A percentile compares a stretch with the other conserved stretches of the same genome.
phyloP scores from a whole-genome alignment of 2,888 invertebrate genomes.

The Ectemnius cavifrons region DNA sequence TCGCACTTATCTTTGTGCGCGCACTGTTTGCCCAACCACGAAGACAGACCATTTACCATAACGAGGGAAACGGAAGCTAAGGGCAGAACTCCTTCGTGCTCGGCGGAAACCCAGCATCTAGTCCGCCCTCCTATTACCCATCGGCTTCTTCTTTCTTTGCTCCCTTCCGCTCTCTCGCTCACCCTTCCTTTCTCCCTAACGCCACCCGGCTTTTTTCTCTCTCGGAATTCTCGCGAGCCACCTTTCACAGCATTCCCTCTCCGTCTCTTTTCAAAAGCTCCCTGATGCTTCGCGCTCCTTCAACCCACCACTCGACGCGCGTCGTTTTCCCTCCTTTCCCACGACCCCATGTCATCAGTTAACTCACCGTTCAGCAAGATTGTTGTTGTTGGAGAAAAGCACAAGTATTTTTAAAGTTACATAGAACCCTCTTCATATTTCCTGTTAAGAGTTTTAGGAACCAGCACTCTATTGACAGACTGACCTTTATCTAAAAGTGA shows the following conservation, averaged over 20 bases:
- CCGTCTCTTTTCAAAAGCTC: neutral
- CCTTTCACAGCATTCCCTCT: neutral
- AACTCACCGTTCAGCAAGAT: constrained; percentile 24
- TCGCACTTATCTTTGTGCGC: constrained; percentile 69
- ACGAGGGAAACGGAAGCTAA: constrained; percentile 71
- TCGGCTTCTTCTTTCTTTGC: constrained; percentile 16
- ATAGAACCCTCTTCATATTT: neutral
- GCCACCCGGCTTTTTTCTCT: constrained; percentile 6
- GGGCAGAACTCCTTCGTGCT: constrained; percentile 54
- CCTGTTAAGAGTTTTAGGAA: too few relatives aligned
- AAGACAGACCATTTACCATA: constrained; percentile 75
- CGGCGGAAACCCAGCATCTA: constrained; percentile 39
- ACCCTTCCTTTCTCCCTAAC: neutral
- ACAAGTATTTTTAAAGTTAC: constrained; percentile 25
- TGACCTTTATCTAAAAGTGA: too few relatives aligned
- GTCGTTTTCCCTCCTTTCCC: constrained; percentile 2
- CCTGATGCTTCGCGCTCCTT: neutral
- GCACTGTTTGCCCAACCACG: constrained; percentile 72
- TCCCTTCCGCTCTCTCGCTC: neutral
- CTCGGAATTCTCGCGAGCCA: constrained; percentile 18
- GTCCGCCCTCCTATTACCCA: constrained; percentile 11
- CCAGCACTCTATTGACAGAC: too few relatives aligned
- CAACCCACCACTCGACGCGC: neutral
- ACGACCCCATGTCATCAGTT: constrained; percentile 23
- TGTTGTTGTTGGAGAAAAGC: constrained; percentile 6